Evolutionary conservation across 2,113 vertebrate species (phyloP).

Genomic region (Seriola rivoliana): DNA sequence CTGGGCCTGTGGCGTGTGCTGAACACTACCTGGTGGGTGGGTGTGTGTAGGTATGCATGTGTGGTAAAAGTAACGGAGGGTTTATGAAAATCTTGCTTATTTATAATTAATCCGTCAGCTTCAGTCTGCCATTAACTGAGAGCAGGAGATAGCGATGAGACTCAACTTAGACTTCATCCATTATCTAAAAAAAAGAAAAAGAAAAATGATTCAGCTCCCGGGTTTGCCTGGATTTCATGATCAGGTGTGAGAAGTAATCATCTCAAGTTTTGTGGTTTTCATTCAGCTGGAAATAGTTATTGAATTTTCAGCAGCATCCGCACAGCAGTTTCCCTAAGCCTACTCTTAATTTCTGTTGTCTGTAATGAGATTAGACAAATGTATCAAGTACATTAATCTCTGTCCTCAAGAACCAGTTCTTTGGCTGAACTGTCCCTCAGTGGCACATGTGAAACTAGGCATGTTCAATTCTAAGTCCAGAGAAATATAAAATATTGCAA

Average conservation of each 20-base stretch:
- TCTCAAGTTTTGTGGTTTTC: conserved; percentile 35
- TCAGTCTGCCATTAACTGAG: conserved; percentile 41
- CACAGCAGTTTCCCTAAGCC: conserved; percentile 2
- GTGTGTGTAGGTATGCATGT: conserved; percentile 26
- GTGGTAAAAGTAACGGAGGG: conserved; percentile 49
- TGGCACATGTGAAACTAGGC: conserved; percentile 3
- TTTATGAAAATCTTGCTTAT: conserved; percentile 35
- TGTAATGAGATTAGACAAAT: conserved; percentile 20
- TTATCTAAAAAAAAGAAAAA: conserved; percentile 40
- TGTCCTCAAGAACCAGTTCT: background rate
- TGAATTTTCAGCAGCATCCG: conserved; percentile 27
- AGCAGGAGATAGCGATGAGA: conserved; percentile 35
- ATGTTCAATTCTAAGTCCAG: conserved; percentile 36
- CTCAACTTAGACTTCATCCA: conserved; percentile 19
- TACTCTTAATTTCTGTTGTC: conserved; percentile 24
- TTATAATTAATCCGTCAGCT: conserved; percentile 49
- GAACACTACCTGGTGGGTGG: conserved; percentile 32
- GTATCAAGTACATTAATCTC: conserved; percentile 30
- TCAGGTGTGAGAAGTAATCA: conserved; percentile 45
- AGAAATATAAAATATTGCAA: conserved; percentile 43
- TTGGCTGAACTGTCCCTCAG: background rate
- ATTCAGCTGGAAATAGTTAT: conserved; percentile 48
- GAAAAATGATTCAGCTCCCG: conserved; percentile 6
- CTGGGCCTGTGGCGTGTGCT: conserved; percentile 48
- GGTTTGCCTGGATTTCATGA: conserved; percentile 38